Percentiles rank a stretch among this genome's conserved stretches.
Evolutionary conservation across 2,888 invertebrate genomes (phyloP).

Genomic region (Coleophora deauratella): DNA sequence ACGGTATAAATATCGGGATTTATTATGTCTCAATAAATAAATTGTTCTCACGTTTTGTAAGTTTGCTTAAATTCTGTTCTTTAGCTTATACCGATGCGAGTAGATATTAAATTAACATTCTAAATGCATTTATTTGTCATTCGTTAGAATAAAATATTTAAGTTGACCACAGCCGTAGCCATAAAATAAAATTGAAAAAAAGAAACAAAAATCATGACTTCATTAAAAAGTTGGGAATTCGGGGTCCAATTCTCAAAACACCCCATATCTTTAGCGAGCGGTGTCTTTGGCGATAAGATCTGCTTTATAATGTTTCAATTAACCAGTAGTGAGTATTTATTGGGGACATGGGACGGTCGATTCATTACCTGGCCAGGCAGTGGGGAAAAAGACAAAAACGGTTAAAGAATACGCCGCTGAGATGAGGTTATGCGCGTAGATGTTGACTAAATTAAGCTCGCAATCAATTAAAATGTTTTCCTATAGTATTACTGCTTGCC

Average conservation of each 20-base stretch:
- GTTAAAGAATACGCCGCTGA: constrained; percentile 34
- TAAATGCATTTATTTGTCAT: no score
- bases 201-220: constrained; percentile 12
- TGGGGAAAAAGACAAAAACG: constrained; percentile 34
- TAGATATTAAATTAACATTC: no score
- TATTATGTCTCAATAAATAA: constrained; percentile 35
- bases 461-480: no score
- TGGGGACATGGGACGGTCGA: constrained; percentile 47
- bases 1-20: constrained; percentile 27
- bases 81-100: no score
- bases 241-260: constrained; percentile 40
- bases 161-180: background rate
- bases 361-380: constrained; percentile 49
- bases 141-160: no score
- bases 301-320: constrained; percentile 70
- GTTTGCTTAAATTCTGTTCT: no score
- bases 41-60: constrained; percentile 38
- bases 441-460: no score
- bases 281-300: constrained; percentile 64
- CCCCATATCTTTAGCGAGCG: constrained; percentile 24
- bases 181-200: background rate
- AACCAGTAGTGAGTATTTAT: constrained; percentile 71
- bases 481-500: no score
- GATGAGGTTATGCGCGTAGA: constrained; percentile 24
- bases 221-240: constrained; percentile 24